Evolutionary conservation across 2,113 vertebrate genomes (phyloP), one percentile per base, ranked within the genome.

Genomic region (Rhinoderma darwinii): DNA sequence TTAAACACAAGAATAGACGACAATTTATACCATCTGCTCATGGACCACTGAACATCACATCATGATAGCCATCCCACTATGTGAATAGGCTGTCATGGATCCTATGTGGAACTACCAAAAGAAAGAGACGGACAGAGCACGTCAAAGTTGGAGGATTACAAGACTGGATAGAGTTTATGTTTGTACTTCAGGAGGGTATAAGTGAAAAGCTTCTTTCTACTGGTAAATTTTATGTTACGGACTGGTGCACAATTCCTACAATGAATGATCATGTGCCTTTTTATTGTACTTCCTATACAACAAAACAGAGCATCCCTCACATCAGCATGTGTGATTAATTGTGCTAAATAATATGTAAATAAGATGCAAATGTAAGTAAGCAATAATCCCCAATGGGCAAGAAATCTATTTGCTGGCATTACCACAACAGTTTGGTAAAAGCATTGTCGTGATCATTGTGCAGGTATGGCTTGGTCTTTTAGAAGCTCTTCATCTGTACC

Each of bases 191-290:
- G 89, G 88, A 74, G 70, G 75, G 84, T 87, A 89, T 78, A 82
- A 73, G 84, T 88, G 86, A 90, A 89, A 27, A 27, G 89, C 87
- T 91, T 90, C 89, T 90, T 92, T 63, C 79, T 75, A 41, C 76
- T 87, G 86, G 78, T 61, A 61, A 54, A 74, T n/a, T 63, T 87
- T 75, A 72, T 75, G 86, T 82, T 87, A 75, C 51, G 74, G 78
- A 84, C 88, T 88, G 88, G 90, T 93, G 88, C 93, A 91, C 91
- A 90, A 91, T 86, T 90, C 85, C 83, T 86, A 84, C 59, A 51
- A 89, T 89, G 89, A 93, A 90, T 88, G 91, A 93, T 90, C 91
- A 94, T 78, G 95, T 96, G 95, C 95, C 95, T 95, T 95, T 94
- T 91, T 89, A 90, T 41, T 87, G 90, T 90, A 90, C 89, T 92